These are phyloP conservation scores for Drosophila aldrichi DNA, from an alignment of 2,888 invertebrate species.

Conservation along the genomic window DNA sequence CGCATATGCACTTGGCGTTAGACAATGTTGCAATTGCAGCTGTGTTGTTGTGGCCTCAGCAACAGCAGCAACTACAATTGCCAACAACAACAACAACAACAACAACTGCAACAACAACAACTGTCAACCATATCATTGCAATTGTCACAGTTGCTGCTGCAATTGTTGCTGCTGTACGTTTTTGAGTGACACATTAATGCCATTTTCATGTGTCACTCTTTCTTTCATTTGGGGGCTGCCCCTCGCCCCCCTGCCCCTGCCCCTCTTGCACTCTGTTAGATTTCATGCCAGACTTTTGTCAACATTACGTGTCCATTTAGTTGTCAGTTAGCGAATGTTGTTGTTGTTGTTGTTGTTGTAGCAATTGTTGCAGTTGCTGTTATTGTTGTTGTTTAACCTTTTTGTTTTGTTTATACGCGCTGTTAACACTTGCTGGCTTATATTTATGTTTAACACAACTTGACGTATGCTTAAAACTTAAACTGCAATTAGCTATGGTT, in stretches of 20 bases:
- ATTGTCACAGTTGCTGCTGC: slow-evolving; percentile 68
- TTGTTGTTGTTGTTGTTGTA: slow-evolving; percentile 31
- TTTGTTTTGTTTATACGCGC: slow-evolving; percentile 26
- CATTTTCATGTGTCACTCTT: slow-evolving; percentile 83
- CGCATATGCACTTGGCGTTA: slow-evolving; percentile 66
- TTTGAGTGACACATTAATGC: slow-evolving; percentile 83
- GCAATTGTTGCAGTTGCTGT: slow-evolving; percentile 39
- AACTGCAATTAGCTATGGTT: slow-evolving; percentile 53
- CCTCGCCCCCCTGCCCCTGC: neutral
- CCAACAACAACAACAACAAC: slow-evolving; percentile 26
- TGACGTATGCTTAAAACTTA: slow-evolving; percentile 43
- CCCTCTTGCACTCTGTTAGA: slow-evolving; percentile 56
- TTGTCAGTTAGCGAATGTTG: slow-evolving; percentile 77
- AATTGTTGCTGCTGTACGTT: slow-evolving; percentile 54
- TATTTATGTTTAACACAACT: slow-evolving; percentile 12
- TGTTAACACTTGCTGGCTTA: slow-evolving; percentile 12
- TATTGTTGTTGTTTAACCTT: slow-evolving; percentile 40
- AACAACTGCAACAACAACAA: slow-evolving; percentile 15
- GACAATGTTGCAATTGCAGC: slow-evolving; percentile 77
- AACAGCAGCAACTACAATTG: slow-evolving; percentile 35
- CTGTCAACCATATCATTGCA: slow-evolving; percentile 78
- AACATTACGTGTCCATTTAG: slow-evolving; percentile 81
- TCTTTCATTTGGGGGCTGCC: slow-evolving; percentile 75
- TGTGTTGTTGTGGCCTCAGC: slow-evolving; percentile 42
- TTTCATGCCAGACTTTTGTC: slow-evolving; percentile 81